Evolutionary conservation across 1,140 invertebrate genomes (phyloP), one percentile per base, ranked within the genome.

Genomic region (Anastatus disparis): DNA sequence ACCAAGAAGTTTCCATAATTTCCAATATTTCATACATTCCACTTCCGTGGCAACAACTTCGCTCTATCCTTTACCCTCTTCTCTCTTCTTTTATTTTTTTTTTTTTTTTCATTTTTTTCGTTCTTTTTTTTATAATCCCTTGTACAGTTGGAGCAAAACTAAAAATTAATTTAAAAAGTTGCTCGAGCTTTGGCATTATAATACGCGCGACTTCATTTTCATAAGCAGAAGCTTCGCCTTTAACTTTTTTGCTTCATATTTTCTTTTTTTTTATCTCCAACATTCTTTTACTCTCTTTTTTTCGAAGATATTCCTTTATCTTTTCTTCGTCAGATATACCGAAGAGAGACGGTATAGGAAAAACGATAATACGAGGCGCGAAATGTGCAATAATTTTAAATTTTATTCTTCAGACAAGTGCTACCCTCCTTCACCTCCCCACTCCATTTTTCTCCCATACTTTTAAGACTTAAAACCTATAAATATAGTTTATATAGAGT

Each of bases 101-200:
- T n/a, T n/a, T n/a, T n/a, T n/a, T n/a, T n/a, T n/a, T n/a, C n/a
- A n/a, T n/a, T n/a, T n/a, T n/a, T n/a, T n/a, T n/a, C n/a, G n/a
- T n/a, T n/a, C n/a, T n/a, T n/a, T n/a, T n/a, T n/a, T 52, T 20
- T 13, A 2, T 15, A 29, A 31, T 24, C 35, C 55, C 50, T 56
- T 22, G 53, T 22, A 38, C 31, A 56, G 53, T 38, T 22, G 53
- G 29, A 56, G 29, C 27, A 13, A n/a, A n/a, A 38, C 17, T 35
- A 35, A 56, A 56, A 56, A 61, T 65, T 58, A 64, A 62, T 70
- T 48, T 67, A 35, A 67, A 65, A 67, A 46, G 53, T 67, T 53
- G 63, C 24, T 12, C 22, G 52, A 15, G 35, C n/a, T n/a, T n/a
- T n/a, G n/a, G n/a, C 48, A 55, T 65, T 42, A 53, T 29, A n/a